These are phyloP conservation scores for Hydra vulgaris DNA, from an alignment of 30 jellyfish, hydroid and myxozoan species.

Conservation along the genomic window DNA sequence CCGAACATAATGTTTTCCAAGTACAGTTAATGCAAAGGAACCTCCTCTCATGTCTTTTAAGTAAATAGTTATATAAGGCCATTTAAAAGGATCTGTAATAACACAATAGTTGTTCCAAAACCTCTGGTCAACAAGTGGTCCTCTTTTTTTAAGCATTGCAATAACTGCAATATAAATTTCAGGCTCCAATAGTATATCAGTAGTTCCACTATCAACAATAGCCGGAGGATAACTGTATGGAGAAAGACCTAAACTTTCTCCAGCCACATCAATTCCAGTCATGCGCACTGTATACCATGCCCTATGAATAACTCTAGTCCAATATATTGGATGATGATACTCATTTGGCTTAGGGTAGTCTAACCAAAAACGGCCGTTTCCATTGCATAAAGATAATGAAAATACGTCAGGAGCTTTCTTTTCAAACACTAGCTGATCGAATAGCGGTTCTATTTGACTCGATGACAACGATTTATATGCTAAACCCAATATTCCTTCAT, in stretches of 20 bases:
- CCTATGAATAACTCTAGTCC: slow-evolving; percentile 89
- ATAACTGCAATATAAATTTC: slow-evolving; percentile 87
- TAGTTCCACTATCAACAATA: slow-evolving; percentile 92
- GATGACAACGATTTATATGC: slow-evolving; percentile 88
- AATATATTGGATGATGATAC: slow-evolving; percentile 64
- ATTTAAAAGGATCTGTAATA: slow-evolving; percentile 85
- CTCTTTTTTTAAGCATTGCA: slow-evolving; percentile 88
- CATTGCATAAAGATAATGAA: slow-evolving; percentile 84
- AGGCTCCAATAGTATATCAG: slow-evolving; percentile 84
- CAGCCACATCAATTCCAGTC: slow-evolving; percentile 98
- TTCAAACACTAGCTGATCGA: slow-evolving; percentile 83
- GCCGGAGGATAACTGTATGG: slow-evolving; percentile 99
- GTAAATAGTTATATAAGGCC: slow-evolving; percentile 90
- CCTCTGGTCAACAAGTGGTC: slow-evolving; percentile 89
- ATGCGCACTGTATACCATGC: slow-evolving; percentile 96
- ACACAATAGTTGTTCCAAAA: slow-evolving; percentile 95
- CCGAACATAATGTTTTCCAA: slow-evolving; percentile 91
- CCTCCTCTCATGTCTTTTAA: slow-evolving; percentile 87
- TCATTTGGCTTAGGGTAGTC: slow-evolving; percentile 75
- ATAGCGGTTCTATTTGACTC: slow-evolving; percentile 80
- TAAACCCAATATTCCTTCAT: slow-evolving; percentile 87
- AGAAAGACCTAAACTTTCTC: slow-evolving; percentile 85
- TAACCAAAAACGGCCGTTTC: slow-evolving; percentile 82
- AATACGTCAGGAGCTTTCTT: slow-evolving; percentile 73
- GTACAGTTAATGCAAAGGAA: slow-evolving; percentile 86